phyloP scores from a whole-genome alignment of 1,140 invertebrate genomes.

The Aradophagus sp. region DNA sequence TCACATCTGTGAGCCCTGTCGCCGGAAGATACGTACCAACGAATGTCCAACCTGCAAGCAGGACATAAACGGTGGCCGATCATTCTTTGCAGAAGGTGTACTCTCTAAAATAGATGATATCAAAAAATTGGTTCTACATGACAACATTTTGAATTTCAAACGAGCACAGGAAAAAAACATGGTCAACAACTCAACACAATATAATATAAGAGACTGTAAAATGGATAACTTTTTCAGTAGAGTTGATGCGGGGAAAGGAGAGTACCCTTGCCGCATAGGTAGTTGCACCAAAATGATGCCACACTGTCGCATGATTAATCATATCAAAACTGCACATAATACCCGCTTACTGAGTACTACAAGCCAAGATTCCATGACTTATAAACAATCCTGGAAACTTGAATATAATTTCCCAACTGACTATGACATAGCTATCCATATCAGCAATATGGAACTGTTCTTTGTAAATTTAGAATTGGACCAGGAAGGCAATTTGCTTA shows the following conservation, averaged over 20 bases:
- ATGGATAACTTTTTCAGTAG: background rate
- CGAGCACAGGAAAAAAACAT: background rate
- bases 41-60: conserved; percentile 60
- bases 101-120: conserved; percentile 57
- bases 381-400: conserved; percentile 35
- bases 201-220: conserved; percentile 13
- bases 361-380: conserved; percentile 14
- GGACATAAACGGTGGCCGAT: conserved; percentile 42
- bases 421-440: conserved; percentile 51
- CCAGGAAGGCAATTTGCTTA: conserved; percentile 35
- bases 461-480: conserved; percentile 57
- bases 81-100: conserved; percentile 55
- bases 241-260: conserved; percentile 51
- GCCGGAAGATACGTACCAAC: conserved; percentile 1
- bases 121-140: conserved; percentile 23
- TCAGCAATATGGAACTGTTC: conserved; percentile 62
- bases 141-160: background rate
- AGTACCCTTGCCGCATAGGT: conserved; percentile 57
- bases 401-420: background rate
- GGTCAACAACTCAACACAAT: conserved; percentile 15
- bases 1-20: conserved; percentile 58
- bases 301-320: conserved; percentile 54
- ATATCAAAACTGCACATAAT: conserved; percentile 56
- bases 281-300: conserved; percentile 36
- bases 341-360: conserved; percentile 27